Evolutionary conservation across 2,113 vertebrate species (phyloP).

Genomic region (Apeltes quadracus): DNA sequence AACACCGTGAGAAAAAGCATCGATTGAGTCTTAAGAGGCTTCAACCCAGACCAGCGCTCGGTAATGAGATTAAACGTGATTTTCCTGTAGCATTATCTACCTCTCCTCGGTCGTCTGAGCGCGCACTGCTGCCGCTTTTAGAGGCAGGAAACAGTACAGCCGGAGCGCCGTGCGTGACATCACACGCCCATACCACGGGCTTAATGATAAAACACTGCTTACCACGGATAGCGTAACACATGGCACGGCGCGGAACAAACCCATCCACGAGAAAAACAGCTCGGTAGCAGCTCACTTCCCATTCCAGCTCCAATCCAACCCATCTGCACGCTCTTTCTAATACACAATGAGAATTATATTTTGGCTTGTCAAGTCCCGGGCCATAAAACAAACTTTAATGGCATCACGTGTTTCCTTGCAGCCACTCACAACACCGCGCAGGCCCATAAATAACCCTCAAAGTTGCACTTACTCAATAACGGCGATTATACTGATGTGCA

Average conservation of each 20-base stretch:
- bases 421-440: constrained; percentile 95
- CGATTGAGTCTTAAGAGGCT: constrained; percentile 1
- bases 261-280: constrained; percentile 75
- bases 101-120: constrained; percentile 19
- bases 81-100: constrained; percentile 17
- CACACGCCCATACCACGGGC: constrained; percentile 69
- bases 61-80: constrained; percentile 4
- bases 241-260: constrained; percentile 65
- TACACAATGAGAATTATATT: constrained; percentile 99
- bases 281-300: constrained; percentile 80
- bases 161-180: constrained; percentile 63
- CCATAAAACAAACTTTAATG: constrained; percentile 99
- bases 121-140: constrained; percentile 45
- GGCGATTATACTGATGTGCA: constrained; percentile 76
- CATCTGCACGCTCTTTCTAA: constrained; percentile 98
- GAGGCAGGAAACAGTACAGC: constrained; percentile 59
- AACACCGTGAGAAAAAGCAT: not conserved
- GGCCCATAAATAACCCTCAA: constrained; percentile 98
- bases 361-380: constrained; percentile 99
- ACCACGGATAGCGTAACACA: constrained; percentile 80
- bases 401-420: constrained; percentile 97
- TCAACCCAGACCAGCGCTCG: not conserved
- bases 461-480: constrained; percentile 91
- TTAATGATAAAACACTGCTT: constrained; percentile 81
- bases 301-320: constrained; percentile 87